Conservation (phyloP, 2,113 vertebrate genomes). For the Bos indicus region DNA sequence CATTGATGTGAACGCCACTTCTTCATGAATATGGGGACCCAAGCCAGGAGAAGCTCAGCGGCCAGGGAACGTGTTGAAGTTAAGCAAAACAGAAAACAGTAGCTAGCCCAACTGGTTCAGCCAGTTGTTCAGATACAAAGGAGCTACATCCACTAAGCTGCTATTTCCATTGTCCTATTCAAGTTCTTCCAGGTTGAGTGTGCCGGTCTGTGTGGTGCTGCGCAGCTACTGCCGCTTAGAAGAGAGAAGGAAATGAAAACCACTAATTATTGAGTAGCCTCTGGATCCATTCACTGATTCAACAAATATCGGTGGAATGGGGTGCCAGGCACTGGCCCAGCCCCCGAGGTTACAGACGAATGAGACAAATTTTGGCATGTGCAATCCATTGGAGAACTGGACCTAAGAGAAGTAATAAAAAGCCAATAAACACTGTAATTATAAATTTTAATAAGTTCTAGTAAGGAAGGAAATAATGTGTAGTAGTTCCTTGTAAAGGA, state of each 20-base stretch:
- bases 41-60: background rate
- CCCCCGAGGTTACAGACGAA: background rate
- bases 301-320: constrained; percentile 13
- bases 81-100: constrained; percentile 44
- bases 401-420: background rate
- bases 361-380: background rate
- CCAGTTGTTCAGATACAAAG: constrained; percentile 10
- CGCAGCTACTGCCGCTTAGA: background rate
- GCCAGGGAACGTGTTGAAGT: background rate
- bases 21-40: background rate
- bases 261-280: constrained; percentile 46
- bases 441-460: background rate
- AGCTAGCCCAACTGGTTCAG: constrained; percentile 3
- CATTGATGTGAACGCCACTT: background rate
- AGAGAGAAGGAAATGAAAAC: constrained; percentile 52
- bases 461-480: background rate
- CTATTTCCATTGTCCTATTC: constrained; percentile 46
- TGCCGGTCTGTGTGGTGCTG: background rate
- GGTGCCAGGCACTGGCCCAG: background rate
- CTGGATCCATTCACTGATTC: constrained; percentile 16
- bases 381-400: background rate
- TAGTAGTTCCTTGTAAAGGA: background rate
- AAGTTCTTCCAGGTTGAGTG: constrained; percentile 47
- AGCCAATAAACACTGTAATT: background rate
- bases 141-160: background rate